Base-by-base conservation (phyloP, 2,888 invertebrate species). In the Alsophila aescularia region DNA sequence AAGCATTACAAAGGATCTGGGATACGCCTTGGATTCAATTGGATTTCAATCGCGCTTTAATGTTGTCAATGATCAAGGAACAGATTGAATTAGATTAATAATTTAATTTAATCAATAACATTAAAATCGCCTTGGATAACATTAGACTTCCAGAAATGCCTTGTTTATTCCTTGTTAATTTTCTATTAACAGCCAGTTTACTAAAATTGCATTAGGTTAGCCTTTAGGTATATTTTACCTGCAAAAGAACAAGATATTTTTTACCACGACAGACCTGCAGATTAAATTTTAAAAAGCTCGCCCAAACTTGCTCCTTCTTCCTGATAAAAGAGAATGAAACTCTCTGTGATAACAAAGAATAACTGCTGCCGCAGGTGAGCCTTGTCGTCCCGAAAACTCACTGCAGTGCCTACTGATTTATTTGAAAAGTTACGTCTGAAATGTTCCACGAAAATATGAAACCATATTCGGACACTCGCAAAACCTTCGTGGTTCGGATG, bases 321-420 rank as follows among this genome's bases (percentile, higher is more conserved):
- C 49, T 39, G 50, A 45, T 50, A 55, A 45, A 54, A 49, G 39
- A 43, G 44, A 39, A 49, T 39, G 44, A 55, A 50, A 50, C 55
- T 55, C 24, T n/a, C 29, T 49, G 40, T 44, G 85, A 85, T 83
- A 86, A 83, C 84, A 79, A 77, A 77, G 79, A 79, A 73, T 77
- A 72, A 73, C 73, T 74, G 71, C 69, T 63, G 66, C 70, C 68
- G 72, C 54, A 32, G 50, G 50, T 44, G 24, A 18, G 44, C 13
- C 32, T 49, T 49, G 55, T 55, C 50, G 50, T 50, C 50, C 45
- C 50, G 34, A 29, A 49, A 49, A 50, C 44, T 55, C 60, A 70
- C 73, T 77, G 81, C 78, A 79, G 73, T 78, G 78, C 77, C 79
- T 79, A 79, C 81, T 85, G 87, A 86, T 87, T 87, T 87, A 87